Conservation (phyloP, 2,888 invertebrate genomes). For the Eueremaeus valkanovi region DNA sequence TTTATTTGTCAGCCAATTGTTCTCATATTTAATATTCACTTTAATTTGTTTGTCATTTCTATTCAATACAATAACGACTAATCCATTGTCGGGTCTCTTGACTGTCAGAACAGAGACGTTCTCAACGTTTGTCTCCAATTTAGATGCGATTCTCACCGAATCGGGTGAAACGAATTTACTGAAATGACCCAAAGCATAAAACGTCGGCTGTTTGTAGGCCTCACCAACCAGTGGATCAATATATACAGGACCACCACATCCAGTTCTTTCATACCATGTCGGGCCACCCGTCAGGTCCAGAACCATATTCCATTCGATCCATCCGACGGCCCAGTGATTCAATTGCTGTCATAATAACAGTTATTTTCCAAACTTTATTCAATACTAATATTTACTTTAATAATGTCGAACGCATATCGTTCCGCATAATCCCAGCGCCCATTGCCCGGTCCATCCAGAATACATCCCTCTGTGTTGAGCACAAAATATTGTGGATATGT, state of each 20-base stretch:
- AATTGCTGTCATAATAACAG: background rate
- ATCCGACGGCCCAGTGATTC: constrained; percentile 66
- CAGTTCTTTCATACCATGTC: constrained; percentile 61
- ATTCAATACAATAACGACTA: background rate
- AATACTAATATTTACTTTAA: constrained; percentile 61
- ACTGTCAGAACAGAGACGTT: background rate
- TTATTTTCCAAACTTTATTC: no score
- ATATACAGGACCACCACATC: constrained; percentile 62
- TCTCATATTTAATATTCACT: background rate
- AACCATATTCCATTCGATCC: constrained; percentile 87
- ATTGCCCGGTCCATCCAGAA: constrained; percentile 47
- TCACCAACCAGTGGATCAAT: constrained; percentile 62
- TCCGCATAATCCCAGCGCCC: constrained; percentile 72
- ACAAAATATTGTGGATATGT: constrained; percentile 64
- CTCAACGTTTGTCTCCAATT: background rate
- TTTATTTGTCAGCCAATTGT: background rate
- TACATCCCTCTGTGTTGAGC: constrained; percentile 75
- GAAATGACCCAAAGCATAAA: constrained; percentile 74
- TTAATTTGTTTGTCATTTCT: background rate
- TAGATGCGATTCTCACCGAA: constrained; percentile 43
- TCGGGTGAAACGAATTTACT: constrained; percentile 50
- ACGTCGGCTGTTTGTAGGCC: constrained; percentile 86
- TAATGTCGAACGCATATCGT: constrained; percentile 63
- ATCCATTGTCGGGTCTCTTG: background rate
- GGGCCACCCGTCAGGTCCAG: constrained; percentile 72